These are phyloP conservation scores for Physocephala rufipes DNA, from an alignment of 2,888 invertebrate genomes.

Conservation along the genomic window DNA sequence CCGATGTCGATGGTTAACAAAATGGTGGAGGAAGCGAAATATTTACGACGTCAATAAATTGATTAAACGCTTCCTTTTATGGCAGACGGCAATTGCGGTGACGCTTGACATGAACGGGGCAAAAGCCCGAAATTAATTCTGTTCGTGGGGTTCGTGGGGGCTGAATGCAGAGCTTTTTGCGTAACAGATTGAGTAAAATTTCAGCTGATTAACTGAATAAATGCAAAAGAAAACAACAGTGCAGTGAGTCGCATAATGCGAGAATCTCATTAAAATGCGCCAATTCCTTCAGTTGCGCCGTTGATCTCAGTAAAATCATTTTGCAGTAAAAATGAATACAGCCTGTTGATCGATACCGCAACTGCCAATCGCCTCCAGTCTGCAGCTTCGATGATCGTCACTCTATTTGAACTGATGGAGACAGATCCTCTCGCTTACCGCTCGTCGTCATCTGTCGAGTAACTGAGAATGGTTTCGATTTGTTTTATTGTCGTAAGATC, in stretches of 20 bases:
- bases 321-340: neutral
- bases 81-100: neutral
- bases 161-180: neutral
- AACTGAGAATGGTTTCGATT: constrained; percentile 13
- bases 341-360: constrained; percentile 21
- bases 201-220: neutral
- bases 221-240: neutral
- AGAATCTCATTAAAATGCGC: constrained; percentile 15
- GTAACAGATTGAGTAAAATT: neutral
- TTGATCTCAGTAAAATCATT: neutral
- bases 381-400: neutral
- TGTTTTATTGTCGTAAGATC: constrained; percentile 42
- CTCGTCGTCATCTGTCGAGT: neutral
- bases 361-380: neutral
- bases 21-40: neutral
- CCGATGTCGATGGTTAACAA: neutral
- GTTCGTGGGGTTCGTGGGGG: neutral
- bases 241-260: constrained; percentile 1
- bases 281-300: neutral
- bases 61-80: constrained; percentile 20
- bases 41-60: constrained; percentile 24
- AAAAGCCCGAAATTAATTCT: neutral
- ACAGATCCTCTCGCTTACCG: neutral
- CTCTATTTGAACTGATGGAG: neutral
- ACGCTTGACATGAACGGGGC: neutral